Base-by-base conservation (phyloP, 2,113 vertebrate species). In the Caloenas nicobarica region DNA sequence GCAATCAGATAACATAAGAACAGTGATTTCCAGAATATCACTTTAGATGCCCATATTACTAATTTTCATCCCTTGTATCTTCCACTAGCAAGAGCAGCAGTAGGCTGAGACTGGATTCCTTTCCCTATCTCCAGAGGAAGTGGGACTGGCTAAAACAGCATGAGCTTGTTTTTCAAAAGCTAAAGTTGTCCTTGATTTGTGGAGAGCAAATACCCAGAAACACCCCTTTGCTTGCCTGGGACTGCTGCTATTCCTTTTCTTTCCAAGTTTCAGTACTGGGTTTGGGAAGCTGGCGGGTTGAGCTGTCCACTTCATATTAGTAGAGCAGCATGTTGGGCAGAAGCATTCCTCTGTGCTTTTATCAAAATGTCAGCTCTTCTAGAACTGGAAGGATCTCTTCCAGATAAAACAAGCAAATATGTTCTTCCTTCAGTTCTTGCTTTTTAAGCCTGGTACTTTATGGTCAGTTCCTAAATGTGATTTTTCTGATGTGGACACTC, bases 1-100 rank as follows among this genome's bases (percentile, higher is more conserved):
- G 97, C 95, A 96, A 97, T 97, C 98, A 97, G 84, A 95, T 48
- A 95, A 96, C 90, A 96, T 89, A 96, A 96, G 92, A 85, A 93
- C 81, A 84, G 91, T 96, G 94, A 97, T 96, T 97, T 95, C 94
- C 57, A 71, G 82, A 91, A 48, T 79, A 74, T 64, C 79, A 33
- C 57, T 58, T 38, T 73, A 12, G 81, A 77, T 77, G 77, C 76
- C 86, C 56, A 9, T 86, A 46, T 88, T 78, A 73, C 76, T 95
- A 18, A 46, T 93, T 95, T 86, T 95, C 62, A 74, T 84, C 73
- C 61, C 42, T 71, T 86, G 22, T 88, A 16, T 89, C 79, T 92
- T 60, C 51, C 36, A 44, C 42, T 60, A n/a, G 36, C n/a, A 53
- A 60, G 48, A 83, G 31, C 78, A 91, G 57, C 58, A 73, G 31